Evolutionary conservation across 2,888 invertebrate genomes (phyloP), one percentile per base, ranked within the genome.

Genomic region (Hypena proboscidalis): DNA sequence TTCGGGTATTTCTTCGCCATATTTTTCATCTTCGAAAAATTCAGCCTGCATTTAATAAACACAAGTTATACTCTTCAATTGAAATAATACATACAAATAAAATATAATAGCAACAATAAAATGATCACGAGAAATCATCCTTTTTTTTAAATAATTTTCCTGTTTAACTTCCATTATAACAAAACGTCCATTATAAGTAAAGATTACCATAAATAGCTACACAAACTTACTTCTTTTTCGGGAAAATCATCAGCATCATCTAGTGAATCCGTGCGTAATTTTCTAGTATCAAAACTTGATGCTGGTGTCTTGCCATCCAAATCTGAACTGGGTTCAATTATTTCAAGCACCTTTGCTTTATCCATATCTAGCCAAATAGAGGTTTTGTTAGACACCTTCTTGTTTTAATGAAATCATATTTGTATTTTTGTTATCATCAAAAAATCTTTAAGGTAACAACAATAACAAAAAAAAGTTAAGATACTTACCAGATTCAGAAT

Each of bases 291-390:
- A 67, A 90, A 92, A 74, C 86, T 88, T 10, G 89, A 81, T 3
- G 70, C 50, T 1, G 82, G 74, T 21, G 74, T 50, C 74, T 84
- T 88, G 3, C 82, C 83, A 31, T 87, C 91, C 8, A 80, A 45
- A 33, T 91, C 91, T 15, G 89, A 90, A 43, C 70, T 70, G 4
- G 91, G 91, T 70, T 92, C 91, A 52, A 92, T 92, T 19, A 91
- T 92, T 79, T 91, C 91, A 45, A 92, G 66, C 2, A 91, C 91
- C 57, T 91, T 92, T 11, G 91, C 91, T 68, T 91, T 91, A 43
- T 91, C 91, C 85, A 91, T 89, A 60, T 91, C 91, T 91, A 17
- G n/a, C n/a, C n/a, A n/a, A n/a, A n/a, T n/a, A n/a, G n/a, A n/a
- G n/a, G n/a, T n/a, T n/a, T n/a, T n/a, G n/a, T n/a, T n/a, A n/a